phyloP scores from a whole-genome alignment of 2,888 invertebrate species.

The Hedya salicella region DNA sequence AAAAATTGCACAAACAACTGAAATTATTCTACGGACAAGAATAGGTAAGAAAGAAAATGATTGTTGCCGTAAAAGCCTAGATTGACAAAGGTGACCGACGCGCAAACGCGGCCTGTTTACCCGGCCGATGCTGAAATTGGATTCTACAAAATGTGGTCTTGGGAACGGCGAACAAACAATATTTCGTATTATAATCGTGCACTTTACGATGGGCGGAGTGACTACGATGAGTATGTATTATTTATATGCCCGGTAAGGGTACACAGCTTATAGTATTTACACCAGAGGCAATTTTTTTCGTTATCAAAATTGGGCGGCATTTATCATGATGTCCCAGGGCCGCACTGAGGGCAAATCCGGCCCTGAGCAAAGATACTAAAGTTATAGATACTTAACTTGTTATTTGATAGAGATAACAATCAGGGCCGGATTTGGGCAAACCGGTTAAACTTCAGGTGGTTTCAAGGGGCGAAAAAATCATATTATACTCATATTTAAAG shows the following conservation, averaged over 20 bases:
- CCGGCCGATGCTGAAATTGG: slow-evolving; percentile 25
- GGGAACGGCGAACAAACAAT: slow-evolving; percentile 20
- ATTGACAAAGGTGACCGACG: slow-evolving; percentile 5
- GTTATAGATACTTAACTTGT: too few relatives aligned
- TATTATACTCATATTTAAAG: too few relatives aligned
- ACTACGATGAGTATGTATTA: neutral
- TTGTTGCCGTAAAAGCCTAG: neutral
- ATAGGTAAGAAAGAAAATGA: slow-evolving; percentile 6
- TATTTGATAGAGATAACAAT: too few relatives aligned
- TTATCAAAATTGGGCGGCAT: too few relatives aligned
- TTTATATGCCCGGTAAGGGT: neutral
- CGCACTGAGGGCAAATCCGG: too few relatives aligned
- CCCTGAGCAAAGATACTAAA: too few relatives aligned
- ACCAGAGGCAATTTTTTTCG: too few relatives aligned
- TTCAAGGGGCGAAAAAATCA: too few relatives aligned
- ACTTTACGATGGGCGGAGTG: neutral
- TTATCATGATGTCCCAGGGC: too few relatives aligned
- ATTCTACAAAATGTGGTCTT: slow-evolving; percentile 21
- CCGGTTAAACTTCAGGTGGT: too few relatives aligned
- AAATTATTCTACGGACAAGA: neutral
- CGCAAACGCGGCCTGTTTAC: slow-evolving; percentile 34
- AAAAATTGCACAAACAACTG: neutral
- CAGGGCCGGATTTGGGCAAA: too few relatives aligned
- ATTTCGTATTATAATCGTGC: neutral
- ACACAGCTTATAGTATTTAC: neutral